Percentiles rank a stretch among this genome's conserved stretches.
phyloP scores from a whole-genome alignment of 2,113 vertebrate genomes.

The Sceloporus undulatus region DNA sequence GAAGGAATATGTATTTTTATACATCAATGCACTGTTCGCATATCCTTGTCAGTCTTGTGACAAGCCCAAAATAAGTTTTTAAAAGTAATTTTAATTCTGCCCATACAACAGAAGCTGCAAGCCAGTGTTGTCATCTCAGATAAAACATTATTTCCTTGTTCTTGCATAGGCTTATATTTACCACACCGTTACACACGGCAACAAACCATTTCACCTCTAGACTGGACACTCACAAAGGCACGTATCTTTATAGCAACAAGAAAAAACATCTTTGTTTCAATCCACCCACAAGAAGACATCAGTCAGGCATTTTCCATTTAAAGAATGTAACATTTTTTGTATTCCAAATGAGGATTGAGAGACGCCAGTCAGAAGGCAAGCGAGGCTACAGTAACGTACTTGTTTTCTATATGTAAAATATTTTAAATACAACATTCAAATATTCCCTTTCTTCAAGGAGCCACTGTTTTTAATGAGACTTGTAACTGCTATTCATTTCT shows the following conservation, averaged over 20 bases:
- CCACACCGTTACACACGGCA: too few species aligned
- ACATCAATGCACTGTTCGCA: too few species aligned
- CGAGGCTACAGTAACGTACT: too few species aligned
- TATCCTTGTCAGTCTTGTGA: not conserved
- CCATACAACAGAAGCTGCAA: not conserved
- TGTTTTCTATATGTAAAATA: not conserved
- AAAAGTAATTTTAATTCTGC: not conserved
- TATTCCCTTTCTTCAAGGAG: not conserved
- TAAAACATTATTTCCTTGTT: not conserved
- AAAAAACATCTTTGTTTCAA: not conserved
- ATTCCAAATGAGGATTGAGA: not conserved
- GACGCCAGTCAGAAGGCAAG: not conserved
- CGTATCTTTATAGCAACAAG: not conserved
- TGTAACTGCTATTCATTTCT: not conserved
- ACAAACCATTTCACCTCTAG: too few species aligned
- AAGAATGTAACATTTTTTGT: not conserved
- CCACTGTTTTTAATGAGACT: not conserved
- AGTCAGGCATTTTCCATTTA: not conserved
- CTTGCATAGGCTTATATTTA: too few species aligned
- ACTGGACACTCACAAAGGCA: not conserved
- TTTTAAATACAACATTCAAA: not conserved
- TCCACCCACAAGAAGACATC: not conserved
- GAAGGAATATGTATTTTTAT: not conserved
- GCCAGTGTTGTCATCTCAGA: not conserved
- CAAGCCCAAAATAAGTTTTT: not conserved